These are phyloP conservation scores for Grapholita molesta DNA, from an alignment of 1,140 invertebrate species.

Conservation along the genomic window DNA sequence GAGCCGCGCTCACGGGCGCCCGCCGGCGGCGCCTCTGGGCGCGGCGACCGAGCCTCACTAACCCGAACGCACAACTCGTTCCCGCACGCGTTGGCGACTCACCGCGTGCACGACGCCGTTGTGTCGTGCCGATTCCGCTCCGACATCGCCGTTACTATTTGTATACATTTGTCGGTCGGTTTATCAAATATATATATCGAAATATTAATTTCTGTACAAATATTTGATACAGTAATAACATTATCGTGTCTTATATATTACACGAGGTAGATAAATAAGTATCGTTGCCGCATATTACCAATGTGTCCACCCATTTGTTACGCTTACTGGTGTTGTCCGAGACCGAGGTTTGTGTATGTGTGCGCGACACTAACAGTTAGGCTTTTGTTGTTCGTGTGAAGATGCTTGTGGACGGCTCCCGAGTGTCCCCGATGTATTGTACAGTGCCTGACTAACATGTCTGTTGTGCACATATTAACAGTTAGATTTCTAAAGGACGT, in stretches of 20 bases:
- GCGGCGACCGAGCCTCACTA: conserved; percentile 1
- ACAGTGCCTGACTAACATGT: conserved; percentile 26
- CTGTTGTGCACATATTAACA: conserved; percentile 25
- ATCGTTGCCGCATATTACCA: background rate
- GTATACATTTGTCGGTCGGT: background rate
- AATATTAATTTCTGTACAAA: background rate
- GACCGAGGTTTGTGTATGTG: conserved; percentile 24
- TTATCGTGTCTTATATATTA: background rate
- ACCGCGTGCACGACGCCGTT: background rate
- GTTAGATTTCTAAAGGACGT: conserved; percentile 37
- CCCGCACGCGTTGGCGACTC: background rate
- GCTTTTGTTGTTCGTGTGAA: conserved; percentile 9
- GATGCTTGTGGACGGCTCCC: background rate
- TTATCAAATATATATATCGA: background rate
- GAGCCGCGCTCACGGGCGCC: background rate
- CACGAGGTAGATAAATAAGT: background rate
- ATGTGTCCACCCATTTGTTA: conserved; percentile 12
- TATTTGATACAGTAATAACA: conserved; percentile 12
- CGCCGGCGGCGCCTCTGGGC: background rate
- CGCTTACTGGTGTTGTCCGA: conserved; percentile 7
- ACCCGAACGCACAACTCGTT: conserved; percentile 7
- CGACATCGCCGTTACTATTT: background rate
- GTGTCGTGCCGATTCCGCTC: background rate
- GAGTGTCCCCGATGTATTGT: background rate
- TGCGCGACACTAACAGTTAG: conserved; percentile 9